Percentiles rank a stretch among this genome's conserved stretches.
Evolutionary conservation across 2,113 vertebrate species (phyloP).

Genomic region (Grallaria varia): DNA sequence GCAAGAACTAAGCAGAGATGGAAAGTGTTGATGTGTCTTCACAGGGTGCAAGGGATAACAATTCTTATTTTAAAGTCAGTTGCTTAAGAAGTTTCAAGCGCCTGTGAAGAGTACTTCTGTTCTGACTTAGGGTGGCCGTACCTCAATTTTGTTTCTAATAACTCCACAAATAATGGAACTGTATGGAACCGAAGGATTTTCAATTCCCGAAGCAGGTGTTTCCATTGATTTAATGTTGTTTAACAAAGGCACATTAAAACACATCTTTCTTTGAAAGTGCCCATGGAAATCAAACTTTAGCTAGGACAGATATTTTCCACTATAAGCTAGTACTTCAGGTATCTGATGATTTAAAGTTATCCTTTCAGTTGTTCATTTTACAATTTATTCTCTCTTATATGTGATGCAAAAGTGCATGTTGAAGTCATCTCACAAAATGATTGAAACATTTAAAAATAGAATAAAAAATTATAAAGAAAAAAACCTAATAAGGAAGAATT

Average conservation of each 20-base stretch:
- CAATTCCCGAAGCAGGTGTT: background rate
- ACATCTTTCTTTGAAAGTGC: background rate
- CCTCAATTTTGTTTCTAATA: background rate
- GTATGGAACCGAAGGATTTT: background rate
- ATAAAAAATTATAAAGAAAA: background rate
- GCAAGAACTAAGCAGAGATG: background rate
- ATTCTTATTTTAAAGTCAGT: background rate
- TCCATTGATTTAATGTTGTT: background rate
- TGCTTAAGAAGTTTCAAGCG: background rate
- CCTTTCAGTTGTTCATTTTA: background rate
- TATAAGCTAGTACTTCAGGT: background rate
- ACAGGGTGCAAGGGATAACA: fast-evolving
- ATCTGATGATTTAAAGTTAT: background rate
- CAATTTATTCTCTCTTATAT: background rate
- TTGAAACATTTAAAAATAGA: background rate
- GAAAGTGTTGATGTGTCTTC: background rate
- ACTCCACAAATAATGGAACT: background rate
- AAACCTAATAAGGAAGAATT: background rate
- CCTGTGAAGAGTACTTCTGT: background rate
- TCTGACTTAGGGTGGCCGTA: background rate
- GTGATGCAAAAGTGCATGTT: background rate
- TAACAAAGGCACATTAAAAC: background rate
- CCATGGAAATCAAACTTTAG: background rate
- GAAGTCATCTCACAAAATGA: background rate
- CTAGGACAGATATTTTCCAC: background rate